Evolutionary conservation across 2,888 invertebrate genomes (phyloP).

Genomic region (Hermaeophaga mercurialis): DNA sequence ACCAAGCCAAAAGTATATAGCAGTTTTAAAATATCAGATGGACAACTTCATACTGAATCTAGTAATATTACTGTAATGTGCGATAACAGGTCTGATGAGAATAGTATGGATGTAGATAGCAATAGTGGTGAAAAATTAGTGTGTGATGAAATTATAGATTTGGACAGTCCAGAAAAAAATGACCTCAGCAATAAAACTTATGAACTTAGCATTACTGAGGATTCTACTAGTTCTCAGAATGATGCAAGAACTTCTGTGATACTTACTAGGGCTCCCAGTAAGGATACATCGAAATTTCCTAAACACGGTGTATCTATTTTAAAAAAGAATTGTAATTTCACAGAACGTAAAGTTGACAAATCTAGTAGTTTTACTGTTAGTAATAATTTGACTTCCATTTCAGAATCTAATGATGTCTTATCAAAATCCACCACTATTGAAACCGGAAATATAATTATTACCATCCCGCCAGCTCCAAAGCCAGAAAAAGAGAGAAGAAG

Average conservation of each 20-base stretch:
- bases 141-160: slow-evolving; percentile 61
- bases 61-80: slow-evolving; percentile 63
- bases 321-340: slow-evolving; percentile 48
- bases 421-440: slow-evolving; percentile 31
- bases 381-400: slow-evolving; percentile 44
- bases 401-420: slow-evolving; percentile 43
- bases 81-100: slow-evolving; percentile 43
- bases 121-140: slow-evolving; percentile 49
- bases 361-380: slow-evolving; percentile 38
- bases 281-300: slow-evolving; percentile 53
- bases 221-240: slow-evolving; percentile 53
- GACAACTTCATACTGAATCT: slow-evolving; percentile 45
- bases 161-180: slow-evolving; percentile 47
- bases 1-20: slow-evolving; percentile 63
- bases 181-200: slow-evolving; percentile 49
- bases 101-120: slow-evolving; percentile 47
- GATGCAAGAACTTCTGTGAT: slow-evolving; percentile 55
- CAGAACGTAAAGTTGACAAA: slow-evolving; percentile 40
- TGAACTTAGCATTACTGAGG: slow-evolving; percentile 53
- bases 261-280: slow-evolving; percentile 33
- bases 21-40: slow-evolving; percentile 69
- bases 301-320: slow-evolving; percentile 58
- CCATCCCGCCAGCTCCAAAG: slow-evolving; percentile 39
- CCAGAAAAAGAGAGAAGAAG: slow-evolving; percentile 51
- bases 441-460: slow-evolving; percentile 37